Conservation (phyloP, 1,140 invertebrate species). For the Sitophilus oryzae region DNA sequence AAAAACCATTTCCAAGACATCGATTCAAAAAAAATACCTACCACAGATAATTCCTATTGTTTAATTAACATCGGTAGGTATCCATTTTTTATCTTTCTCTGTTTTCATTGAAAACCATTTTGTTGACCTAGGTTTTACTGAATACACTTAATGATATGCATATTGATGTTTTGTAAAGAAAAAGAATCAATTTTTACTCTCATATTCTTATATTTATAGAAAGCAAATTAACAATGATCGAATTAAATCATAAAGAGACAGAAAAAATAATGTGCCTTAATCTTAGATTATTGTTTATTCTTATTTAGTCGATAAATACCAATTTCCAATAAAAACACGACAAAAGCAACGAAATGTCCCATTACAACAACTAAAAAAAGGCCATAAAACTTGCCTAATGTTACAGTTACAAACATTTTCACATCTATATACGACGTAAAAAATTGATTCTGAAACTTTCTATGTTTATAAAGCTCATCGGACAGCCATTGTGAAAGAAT, state of each 20-base stretch:
- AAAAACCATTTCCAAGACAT: background rate
- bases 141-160: too few species aligned
- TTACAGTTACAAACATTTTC: background rate
- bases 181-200: too few species aligned
- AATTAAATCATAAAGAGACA: too few species aligned
- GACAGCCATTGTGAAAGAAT: slow-evolving; percentile 7
- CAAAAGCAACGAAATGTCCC: background rate
- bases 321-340: background rate
- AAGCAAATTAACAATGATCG: too few species aligned
- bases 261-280: too few species aligned
- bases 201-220: too few species aligned
- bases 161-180: too few species aligned
- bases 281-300: background rate
- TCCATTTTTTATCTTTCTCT: too few species aligned
- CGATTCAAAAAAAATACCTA: slow-evolving; percentile 5
- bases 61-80: too few species aligned
- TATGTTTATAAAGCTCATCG: background rate
- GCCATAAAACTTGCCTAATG: background rate
- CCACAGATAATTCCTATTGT: too few species aligned
- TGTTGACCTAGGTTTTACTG: too few species aligned
- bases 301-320: background rate
- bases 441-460: slow-evolving; percentile 6
- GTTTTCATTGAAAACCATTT: too few species aligned
- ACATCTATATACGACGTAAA: slow-evolving; percentile 1
- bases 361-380: background rate